Conservation (phyloP, 2,113 vertebrate species). For the Vulpes lagopus region DNA sequence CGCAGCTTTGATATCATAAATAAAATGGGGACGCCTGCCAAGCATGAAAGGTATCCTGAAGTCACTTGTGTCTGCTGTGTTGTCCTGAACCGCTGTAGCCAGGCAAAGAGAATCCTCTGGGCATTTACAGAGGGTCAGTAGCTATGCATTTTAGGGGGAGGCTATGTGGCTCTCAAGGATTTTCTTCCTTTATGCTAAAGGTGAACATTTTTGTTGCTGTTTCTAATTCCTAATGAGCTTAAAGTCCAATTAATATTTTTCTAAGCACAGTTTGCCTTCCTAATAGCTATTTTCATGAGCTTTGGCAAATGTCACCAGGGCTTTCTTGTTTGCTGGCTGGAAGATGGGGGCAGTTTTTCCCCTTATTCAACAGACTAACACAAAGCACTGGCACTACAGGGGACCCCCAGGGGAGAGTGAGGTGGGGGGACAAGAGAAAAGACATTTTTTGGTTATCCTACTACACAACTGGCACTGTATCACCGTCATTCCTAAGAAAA, state of each 20-base stretch:
- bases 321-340: conserved; percentile 72
- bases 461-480: background rate
- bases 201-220: conserved; percentile 82
- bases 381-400: background rate
- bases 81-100: conserved; percentile 92
- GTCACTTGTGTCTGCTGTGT: conserved; percentile 91
- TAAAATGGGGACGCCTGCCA: conserved; percentile 96
- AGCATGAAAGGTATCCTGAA: conserved; percentile 92
- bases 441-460: background rate
- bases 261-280: conserved; percentile 85
- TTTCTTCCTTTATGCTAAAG: conserved; percentile 74
- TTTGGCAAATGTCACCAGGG: conserved; percentile 82
- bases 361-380: conserved; percentile 33
- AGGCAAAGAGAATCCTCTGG: conserved; percentile 91
- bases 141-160: conserved; percentile 81
- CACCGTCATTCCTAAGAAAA: background rate
- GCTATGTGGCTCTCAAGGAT: conserved; percentile 75
- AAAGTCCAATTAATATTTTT: conserved; percentile 85
- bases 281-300: conserved; percentile 80
- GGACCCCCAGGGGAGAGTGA: background rate
- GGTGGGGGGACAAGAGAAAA: background rate
- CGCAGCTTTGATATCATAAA: conserved; percentile 97
- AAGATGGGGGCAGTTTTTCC: conserved; percentile 19
- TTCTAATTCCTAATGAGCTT: conserved; percentile 88
- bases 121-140: conserved; percentile 89